These are phyloP conservation scores for Myathropa florea DNA, from an alignment of 2,888 invertebrate species.

Conservation along the genomic window DNA sequence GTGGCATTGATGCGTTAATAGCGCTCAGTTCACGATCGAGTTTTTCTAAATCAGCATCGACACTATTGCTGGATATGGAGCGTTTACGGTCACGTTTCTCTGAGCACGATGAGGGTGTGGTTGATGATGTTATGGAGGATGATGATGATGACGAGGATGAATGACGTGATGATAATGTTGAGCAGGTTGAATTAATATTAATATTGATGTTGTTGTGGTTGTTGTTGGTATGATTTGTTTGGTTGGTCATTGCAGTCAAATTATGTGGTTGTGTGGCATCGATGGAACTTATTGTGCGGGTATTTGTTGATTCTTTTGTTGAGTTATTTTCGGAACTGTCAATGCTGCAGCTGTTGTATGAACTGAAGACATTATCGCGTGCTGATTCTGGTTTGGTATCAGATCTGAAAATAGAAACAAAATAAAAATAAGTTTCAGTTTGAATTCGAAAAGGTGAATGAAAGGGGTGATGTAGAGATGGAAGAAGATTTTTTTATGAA, in stretches of 20 bases:
- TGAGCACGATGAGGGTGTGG: constrained; percentile 33
- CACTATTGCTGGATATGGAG: constrained; percentile 77
- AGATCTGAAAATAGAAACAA: constrained; percentile 74
- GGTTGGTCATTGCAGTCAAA: constrained; percentile 65
- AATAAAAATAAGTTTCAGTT: constrained; percentile 4
- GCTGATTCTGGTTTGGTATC: constrained; percentile 77
- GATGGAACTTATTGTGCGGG: constrained; percentile 46
- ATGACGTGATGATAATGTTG: constrained; percentile 27
- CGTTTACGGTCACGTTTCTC: constrained; percentile 75
- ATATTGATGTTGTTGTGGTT: background rate
- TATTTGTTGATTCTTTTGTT: constrained; percentile 25
- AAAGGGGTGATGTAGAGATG: no score
- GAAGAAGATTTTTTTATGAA: no score
- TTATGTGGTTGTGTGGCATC: constrained; percentile 66
- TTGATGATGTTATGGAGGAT: background rate
- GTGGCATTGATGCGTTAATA: constrained; percentile 81
- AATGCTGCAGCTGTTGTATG: constrained; percentile 75
- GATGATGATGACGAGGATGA: constrained; percentile 41
- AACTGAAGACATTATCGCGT: constrained; percentile 79
- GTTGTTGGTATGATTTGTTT: constrained; percentile 49
- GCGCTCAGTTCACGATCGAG: constrained; percentile 81
- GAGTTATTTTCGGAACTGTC: constrained; percentile 73
- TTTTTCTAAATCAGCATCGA: constrained; percentile 81
- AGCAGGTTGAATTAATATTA: constrained; percentile 34
- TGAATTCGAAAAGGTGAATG: no score